Percentiles rank a stretch among this genome's conserved stretches.
Evolutionary conservation across 1,140 invertebrate species (phyloP).

Genomic region (Leptoteleia sp.): DNA sequence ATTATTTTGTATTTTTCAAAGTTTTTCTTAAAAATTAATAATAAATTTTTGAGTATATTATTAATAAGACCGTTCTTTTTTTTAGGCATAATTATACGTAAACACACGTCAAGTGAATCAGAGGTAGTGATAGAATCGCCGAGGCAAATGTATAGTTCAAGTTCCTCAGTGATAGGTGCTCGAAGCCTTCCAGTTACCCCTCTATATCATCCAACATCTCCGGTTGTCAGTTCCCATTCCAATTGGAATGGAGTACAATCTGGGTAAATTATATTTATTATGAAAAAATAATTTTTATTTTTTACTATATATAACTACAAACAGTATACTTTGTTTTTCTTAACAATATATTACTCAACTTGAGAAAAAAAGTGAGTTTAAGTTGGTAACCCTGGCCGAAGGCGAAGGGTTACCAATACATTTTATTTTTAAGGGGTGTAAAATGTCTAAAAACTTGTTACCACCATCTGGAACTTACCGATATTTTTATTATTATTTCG

Average conservation of each 20-base stretch:
- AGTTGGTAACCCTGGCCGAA: no score
- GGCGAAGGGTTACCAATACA: no score
- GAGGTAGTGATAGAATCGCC: constrained; percentile 73
- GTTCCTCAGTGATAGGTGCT: constrained; percentile 72
- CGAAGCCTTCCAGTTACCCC: constrained; percentile 77
- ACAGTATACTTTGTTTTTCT: constrained; percentile 5
- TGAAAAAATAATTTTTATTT: constrained; percentile 2
- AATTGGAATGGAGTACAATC: constrained; percentile 75
- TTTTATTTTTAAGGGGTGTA: no score
- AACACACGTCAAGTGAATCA: constrained; percentile 75
- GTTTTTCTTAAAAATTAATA: no score
- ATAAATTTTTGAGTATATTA: no score
- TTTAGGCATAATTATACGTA: constrained; percentile 68
- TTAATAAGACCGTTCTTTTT: no score
- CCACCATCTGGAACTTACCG: no score
- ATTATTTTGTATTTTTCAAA: no score
- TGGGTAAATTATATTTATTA: constrained; percentile 69
- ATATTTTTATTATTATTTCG: no score
- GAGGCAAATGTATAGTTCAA: constrained; percentile 78
- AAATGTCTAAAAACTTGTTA: no score
- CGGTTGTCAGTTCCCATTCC: constrained; percentile 73
- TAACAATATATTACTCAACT: no score
- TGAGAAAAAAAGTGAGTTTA: no score
- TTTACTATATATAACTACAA: constrained; percentile 8
- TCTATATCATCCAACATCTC: constrained; percentile 77